Evolutionary conservation across 2,888 invertebrate genomes (phyloP), one percentile per base, ranked within the genome.

Genomic region (Amphimallon solstitiale): DNA sequence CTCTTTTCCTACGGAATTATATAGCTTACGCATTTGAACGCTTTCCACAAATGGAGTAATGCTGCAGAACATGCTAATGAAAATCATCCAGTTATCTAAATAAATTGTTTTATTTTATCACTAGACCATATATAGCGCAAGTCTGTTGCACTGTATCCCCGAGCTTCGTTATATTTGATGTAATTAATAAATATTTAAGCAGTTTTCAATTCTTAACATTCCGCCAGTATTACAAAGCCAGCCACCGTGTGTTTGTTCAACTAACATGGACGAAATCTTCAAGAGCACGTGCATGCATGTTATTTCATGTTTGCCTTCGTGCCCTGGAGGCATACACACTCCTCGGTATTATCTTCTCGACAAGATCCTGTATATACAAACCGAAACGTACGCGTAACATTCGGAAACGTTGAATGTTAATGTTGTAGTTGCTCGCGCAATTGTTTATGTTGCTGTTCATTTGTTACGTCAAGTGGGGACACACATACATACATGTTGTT

Each of bases 361-460:
- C 9, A 9, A 14, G 9, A 43, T 14, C 12, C 37, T n/a, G 7
- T 19, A 52, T 52, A 23, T 40, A 35, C 17, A 40, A 21, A 54
- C 52, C 19, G 10, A 37, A 37, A 37, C 35, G 19, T 6, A 15
- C 5, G 35, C 37, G 15, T n/a, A 14, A 35, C 17, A 14, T 35
- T 37, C 37, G 37, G 15, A 56, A 40, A 23, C 56, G 40, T n/a
- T 3, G 23, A 21, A 37, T 14, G 40, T 40, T 40, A 9, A 40
- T 40, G 40, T 56, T 15, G 40, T 40, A 21, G 40, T 40, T 56
- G 23, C 17, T 40, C 14, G 40, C 12, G 23, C 40, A 40, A 14
- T 56, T 56, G 56, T 56, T 43, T 56, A 56, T 23, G 23, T 29
- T 23, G 23, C 14, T 23, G 56, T 29, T 56, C 40, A 56, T 56